A percentile compares a stretch with the other conserved stretches of the same genome.
Conservation (phyloP, 1,140 invertebrate species). For the Papilio machaon region DNA sequence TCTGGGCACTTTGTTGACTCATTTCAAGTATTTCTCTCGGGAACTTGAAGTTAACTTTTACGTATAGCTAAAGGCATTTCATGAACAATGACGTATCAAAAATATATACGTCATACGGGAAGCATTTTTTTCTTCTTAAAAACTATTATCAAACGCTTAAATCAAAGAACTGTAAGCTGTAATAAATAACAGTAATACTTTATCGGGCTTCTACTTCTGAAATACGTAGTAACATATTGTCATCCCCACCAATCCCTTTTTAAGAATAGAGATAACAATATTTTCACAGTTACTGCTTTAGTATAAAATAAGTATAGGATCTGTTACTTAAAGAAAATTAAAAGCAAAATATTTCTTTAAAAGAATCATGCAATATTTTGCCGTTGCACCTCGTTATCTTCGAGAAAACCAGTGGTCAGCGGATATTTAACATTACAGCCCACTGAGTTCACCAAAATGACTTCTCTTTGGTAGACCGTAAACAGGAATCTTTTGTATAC, state of each 20-base stretch:
- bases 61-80: background rate
- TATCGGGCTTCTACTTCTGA: no score
- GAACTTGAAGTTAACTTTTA: constrained; percentile 8
- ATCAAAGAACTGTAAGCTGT: no score
- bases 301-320: no score
- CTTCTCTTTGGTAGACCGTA: background rate
- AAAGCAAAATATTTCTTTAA: background rate
- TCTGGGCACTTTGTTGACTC: constrained; percentile 5
- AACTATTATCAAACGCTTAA: no score
- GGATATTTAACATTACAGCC: constrained; percentile 15
- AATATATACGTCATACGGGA: background rate
- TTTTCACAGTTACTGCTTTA: no score
- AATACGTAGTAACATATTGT: no score
- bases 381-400: background rate
- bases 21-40: constrained; percentile 21
- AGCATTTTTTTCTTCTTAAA: background rate
- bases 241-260: no score
- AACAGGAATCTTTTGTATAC: background rate
- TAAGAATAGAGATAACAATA: no score
- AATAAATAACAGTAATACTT: no score
- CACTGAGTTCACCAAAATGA: background rate
- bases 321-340: background rate
- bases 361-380: background rate
- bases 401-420: background rate
- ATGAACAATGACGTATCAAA: background rate